phyloP scores from a whole-genome alignment of 2,888 invertebrate genomes.

The Boloria selene region DNA sequence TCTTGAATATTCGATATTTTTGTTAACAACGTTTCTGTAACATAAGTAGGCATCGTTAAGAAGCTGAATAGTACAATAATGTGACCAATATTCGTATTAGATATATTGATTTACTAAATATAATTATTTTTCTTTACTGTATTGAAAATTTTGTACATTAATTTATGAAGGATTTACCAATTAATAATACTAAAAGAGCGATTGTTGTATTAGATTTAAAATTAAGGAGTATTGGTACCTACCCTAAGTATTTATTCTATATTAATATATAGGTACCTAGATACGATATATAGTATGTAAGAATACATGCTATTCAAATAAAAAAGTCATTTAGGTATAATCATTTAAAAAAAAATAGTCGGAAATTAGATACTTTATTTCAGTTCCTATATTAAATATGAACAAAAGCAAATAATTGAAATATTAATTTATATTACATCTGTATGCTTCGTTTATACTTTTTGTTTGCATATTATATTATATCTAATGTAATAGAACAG shows the following conservation, averaged over 20 bases:
- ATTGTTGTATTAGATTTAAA: slow-evolving; percentile 18
- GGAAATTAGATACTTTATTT: background rate
- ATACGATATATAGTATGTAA: slow-evolving; percentile 1
- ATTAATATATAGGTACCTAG: too few species aligned
- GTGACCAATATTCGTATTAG: slow-evolving; percentile 55
- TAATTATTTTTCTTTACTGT: slow-evolving; percentile 13
- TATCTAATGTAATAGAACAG: slow-evolving; percentile 5
- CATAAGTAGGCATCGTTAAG: slow-evolving; percentile 41
- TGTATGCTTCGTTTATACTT: background rate
- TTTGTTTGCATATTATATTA: slow-evolving; percentile 4
- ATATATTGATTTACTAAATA: slow-evolving; percentile 32
- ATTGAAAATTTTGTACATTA: slow-evolving; percentile 18
- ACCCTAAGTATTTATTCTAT: slow-evolving; percentile 15
- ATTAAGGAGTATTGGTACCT: slow-evolving; percentile 13
- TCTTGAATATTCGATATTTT: background rate
- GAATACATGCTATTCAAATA: background rate
- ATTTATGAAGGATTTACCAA: slow-evolving; percentile 18
- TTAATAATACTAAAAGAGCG: slow-evolving; percentile 7
- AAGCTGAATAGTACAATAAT: slow-evolving; percentile 74
- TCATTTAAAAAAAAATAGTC: background rate
- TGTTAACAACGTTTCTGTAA: slow-evolving; percentile 7
- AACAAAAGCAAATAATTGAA: background rate
- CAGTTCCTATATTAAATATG: background rate
- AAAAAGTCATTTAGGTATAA: too few species aligned
- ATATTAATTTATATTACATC: background rate